A percentile compares a stretch with the other conserved stretches of the same genome.
These are phyloP conservation scores for Hedya salicella DNA, from an alignment of 2,888 invertebrate species.

Conservation along the genomic window DNA sequence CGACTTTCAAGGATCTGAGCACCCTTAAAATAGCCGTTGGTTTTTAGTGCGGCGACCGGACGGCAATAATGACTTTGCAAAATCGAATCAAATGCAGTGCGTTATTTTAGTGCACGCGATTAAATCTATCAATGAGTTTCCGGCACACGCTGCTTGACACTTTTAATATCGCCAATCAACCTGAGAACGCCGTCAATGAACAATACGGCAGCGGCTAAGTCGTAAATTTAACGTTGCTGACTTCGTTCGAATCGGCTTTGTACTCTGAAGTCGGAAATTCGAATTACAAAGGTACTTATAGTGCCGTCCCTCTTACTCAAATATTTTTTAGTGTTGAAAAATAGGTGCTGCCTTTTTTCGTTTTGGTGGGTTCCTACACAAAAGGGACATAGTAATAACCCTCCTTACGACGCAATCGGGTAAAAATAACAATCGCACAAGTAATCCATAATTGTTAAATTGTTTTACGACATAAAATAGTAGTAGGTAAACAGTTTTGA, in stretches of 20 bases:
- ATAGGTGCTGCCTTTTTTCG: too few relatives aligned
- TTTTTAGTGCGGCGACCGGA: conserved; percentile 79
- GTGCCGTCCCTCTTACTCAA: too few relatives aligned
- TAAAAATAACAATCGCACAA: too few relatives aligned
- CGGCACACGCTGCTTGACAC: conserved; percentile 80
- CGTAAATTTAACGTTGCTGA: conserved; percentile 78
- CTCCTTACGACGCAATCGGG: too few relatives aligned
- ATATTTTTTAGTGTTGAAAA: too few relatives aligned
- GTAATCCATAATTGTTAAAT: too few relatives aligned
- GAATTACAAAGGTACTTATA: too few relatives aligned
- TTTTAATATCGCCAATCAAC: conserved; percentile 82
- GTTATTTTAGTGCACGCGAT: conserved; percentile 79
- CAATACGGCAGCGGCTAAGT: conserved; percentile 69
- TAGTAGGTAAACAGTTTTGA: too few relatives aligned
- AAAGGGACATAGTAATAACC: too few relatives aligned
- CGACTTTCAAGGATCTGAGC: conserved; percentile 63
- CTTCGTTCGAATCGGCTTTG: conserved; percentile 58
- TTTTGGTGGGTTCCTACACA: too few relatives aligned
- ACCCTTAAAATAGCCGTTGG: conserved; percentile 73
- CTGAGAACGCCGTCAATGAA: conserved; percentile 77
- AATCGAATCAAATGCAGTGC: conserved; percentile 77
- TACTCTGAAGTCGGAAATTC: too few relatives aligned
- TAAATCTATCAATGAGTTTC: conserved; percentile 85
- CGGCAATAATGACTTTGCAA: conserved; percentile 81
- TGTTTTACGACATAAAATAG: too few relatives aligned